A percentile compares a stretch with the other conserved stretches of the same genome.
These are phyloP conservation scores for Grapholita molesta DNA, from an alignment of 1,140 invertebrate genomes.

Conservation along the genomic window DNA sequence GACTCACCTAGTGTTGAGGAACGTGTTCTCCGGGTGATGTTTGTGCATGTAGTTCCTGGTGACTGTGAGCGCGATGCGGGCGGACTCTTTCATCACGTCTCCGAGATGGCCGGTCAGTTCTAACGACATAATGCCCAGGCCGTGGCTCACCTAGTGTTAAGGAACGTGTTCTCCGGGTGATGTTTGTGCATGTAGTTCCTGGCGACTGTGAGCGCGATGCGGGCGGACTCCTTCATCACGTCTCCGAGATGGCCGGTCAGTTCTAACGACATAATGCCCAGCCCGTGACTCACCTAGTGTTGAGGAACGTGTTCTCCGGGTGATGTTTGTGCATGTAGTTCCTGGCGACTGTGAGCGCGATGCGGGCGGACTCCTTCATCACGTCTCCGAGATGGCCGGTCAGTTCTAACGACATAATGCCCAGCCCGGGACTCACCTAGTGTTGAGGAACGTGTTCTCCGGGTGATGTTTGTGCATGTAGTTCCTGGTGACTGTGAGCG, in stretches of 20 bases:
- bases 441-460: conserved; percentile 86
- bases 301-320: conserved; percentile 87
- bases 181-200: conserved; percentile 86
- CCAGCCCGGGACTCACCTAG: conserved; percentile 45
- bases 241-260: conserved; percentile 97
- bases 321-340: conserved; percentile 85
- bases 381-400: conserved; percentile 99
- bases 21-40: too few species aligned
- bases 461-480: conserved; percentile 62
- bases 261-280: conserved; percentile 80
- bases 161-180: conserved; percentile 86
- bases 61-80: too few species aligned
- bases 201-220: conserved; percentile 96
- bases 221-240: conserved; percentile 99
- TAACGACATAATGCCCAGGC: too few species aligned
- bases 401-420: conserved; percentile 82
- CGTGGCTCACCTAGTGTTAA: conserved; percentile 82
- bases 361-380: conserved; percentile 98
- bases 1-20: too few species aligned
- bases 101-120: too few species aligned
- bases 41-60: too few species aligned
- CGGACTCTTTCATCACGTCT: too few species aligned
- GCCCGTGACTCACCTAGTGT: conserved; percentile 76
- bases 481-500: too few species aligned
- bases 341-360: conserved; percentile 94